Evolutionary conservation across 2,888 invertebrate species (phyloP), one percentile per base, ranked within the genome.

Genomic region (Monochamus alternatus): DNA sequence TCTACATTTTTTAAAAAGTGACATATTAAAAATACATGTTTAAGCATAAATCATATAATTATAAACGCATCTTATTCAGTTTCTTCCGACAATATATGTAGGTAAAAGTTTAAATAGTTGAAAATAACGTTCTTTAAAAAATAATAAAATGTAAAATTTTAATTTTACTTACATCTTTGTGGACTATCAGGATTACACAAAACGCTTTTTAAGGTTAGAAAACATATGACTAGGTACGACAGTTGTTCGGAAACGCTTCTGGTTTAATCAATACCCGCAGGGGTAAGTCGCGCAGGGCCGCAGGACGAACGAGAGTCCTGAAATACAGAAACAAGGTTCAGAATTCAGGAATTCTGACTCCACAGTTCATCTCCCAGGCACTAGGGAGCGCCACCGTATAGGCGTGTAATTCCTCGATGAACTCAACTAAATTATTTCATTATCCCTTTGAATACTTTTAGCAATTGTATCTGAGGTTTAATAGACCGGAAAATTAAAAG

Each of bases 361-460:
- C 63, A 22, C 58, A 79, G 78, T 83, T 77, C 47, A 67, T 75
- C 74, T 73, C 76, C 69, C 63, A 69, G 75, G 75, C 80, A 69
- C 69, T 69, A 71, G 74, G 76, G 68, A 75, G 79, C 84, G 75
- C 82, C 74, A 73, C 78, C 69, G 12, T 77, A 73, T 74, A 77
- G 73, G 69, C 76, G 79, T 73, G 66, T 82, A 81, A 83, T 83
- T 78, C 71, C 77, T 74, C 75, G 75, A 75, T 74, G 75, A 75
- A 74, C 75, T 69, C 62, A 80, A 81, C 77, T 76, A 80, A 80
- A 86, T 87, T 86, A 87, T 86, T 84, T 84, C 84, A 84, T 87
- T 87, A 87, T 87, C 85, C 85, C 84, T 87, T 86, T 85, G 86
- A 85, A 87, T 87, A 86, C 87, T 87, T 87, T 85, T 82, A 85